These are phyloP conservation scores for Platichthys stellatus DNA, from an alignment of 2,113 vertebrate species.

Conservation along the genomic window DNA sequence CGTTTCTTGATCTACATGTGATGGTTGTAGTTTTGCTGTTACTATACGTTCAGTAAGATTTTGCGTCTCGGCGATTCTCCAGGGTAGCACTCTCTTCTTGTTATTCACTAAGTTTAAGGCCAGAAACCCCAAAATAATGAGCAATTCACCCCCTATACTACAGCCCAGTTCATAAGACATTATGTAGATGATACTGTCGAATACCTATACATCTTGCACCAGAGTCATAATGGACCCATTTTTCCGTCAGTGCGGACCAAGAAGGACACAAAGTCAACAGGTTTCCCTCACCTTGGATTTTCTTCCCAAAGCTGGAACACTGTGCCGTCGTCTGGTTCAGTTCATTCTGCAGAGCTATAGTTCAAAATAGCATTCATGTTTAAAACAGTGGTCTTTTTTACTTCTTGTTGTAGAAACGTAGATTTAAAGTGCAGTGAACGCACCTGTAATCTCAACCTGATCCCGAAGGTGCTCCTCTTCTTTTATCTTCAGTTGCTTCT, in stretches of 20 bases:
- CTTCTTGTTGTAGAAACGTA: not conserved
- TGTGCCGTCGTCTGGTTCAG: constrained; percentile 31
- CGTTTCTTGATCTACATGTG: too few species aligned
- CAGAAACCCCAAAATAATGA: not conserved
- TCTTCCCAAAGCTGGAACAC: not conserved
- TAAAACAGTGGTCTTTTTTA: not conserved
- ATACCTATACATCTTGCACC: not conserved
- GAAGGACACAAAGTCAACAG: not conserved
- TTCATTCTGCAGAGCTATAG: constrained; percentile 38
- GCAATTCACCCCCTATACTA: not conserved
- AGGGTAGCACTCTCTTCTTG: not conserved
- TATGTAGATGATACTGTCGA: not conserved
- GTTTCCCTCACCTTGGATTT: constrained; percentile 18
- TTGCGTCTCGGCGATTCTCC: too few species aligned
- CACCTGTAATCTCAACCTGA: constrained; percentile 31
- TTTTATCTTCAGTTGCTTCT: constrained; percentile 5
- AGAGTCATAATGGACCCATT: not conserved
- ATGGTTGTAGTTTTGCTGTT: too few species aligned
- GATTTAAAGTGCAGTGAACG: not conserved
- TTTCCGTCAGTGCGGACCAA: not conserved
- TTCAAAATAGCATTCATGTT: not conserved
- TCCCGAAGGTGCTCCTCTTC: not conserved
- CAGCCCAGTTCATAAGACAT: not conserved
- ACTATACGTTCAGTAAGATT: too few species aligned
- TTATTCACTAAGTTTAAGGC: not conserved